Evolutionary conservation across 1,140 invertebrate species (phyloP).

Genomic region (Calliopsis andreniformis): DNA sequence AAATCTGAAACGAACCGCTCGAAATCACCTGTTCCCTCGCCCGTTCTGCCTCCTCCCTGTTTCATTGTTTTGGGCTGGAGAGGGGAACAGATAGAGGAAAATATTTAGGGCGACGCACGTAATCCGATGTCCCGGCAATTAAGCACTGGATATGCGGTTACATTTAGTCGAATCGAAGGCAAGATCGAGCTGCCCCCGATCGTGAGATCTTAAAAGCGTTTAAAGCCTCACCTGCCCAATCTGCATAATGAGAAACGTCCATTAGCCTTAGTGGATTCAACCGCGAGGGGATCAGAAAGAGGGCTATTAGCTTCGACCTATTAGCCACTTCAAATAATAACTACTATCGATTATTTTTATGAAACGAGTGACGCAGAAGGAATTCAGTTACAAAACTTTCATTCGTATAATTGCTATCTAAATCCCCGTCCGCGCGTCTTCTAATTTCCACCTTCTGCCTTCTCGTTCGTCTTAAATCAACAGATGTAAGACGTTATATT

Average conservation of each 20-base stretch:
- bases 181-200: conserved; percentile 49
- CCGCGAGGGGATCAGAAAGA: conserved; percentile 21
- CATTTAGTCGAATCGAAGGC: conserved; percentile 41
- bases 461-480: conserved; percentile 32
- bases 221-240: conserved; percentile 63
- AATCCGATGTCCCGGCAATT: conserved; percentile 28
- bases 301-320: conserved; percentile 49
- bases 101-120: conserved; percentile 5
- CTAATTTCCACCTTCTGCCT: background rate
- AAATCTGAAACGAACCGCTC: conserved; percentile 39
- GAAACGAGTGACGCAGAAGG: background rate
- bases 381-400: too few species aligned
- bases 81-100: background rate
- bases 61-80: background rate
- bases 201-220: conserved; percentile 64
- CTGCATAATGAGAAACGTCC: conserved; percentile 66
- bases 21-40: conserved; percentile 31
- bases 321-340: conserved; percentile 57
- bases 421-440: background rate
- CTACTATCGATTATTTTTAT: conserved; percentile 58
- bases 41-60: background rate
- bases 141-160: conserved; percentile 50
- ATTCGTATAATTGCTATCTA: too few species aligned
- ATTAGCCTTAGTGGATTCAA: conserved; percentile 52
- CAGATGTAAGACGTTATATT: conserved; percentile 9